phyloP scores from a whole-genome alignment of 2,113 vertebrate species.

The Eonycteris spelaea region DNA sequence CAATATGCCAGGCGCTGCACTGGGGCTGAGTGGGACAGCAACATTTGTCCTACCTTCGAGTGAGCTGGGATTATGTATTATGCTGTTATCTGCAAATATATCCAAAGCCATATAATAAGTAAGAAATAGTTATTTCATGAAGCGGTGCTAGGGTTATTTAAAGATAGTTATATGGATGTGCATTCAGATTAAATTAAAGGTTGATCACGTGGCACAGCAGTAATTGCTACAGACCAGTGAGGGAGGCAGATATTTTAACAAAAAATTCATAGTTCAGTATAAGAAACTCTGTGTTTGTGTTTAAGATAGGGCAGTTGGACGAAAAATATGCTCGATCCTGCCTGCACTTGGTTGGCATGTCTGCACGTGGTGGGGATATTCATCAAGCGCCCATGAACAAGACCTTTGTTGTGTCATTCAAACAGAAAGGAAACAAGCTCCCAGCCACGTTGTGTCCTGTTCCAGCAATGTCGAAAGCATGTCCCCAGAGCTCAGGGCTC shows the following conservation, averaged over 20 bases:
- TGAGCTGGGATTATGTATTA: not conserved
- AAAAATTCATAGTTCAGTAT: not conserved
- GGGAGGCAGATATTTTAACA: not conserved
- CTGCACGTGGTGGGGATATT: not conserved
- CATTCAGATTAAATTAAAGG: not conserved
- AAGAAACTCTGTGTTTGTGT: not conserved
- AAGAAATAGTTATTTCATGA: not conserved
- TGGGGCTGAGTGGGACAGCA: not conserved
- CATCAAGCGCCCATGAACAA: not conserved
- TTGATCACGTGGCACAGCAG: not conserved
- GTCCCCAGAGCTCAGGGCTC: not conserved
- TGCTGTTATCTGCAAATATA: not conserved
- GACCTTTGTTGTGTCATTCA: not conserved
- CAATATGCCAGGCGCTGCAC: not conserved
- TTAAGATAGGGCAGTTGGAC: not conserved
- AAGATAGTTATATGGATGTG: not conserved
- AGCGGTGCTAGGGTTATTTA: not conserved
- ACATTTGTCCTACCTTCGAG: not conserved
- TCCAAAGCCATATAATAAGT: not conserved
- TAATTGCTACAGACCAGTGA: not conserved
- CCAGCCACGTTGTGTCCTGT: not conserved
- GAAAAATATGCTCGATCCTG: not conserved
- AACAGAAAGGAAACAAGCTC: no score
- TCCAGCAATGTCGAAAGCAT: not conserved
- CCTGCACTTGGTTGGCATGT: not conserved